Conservation (phyloP, 2,888 invertebrate species). For the Thyatira batis region DNA sequence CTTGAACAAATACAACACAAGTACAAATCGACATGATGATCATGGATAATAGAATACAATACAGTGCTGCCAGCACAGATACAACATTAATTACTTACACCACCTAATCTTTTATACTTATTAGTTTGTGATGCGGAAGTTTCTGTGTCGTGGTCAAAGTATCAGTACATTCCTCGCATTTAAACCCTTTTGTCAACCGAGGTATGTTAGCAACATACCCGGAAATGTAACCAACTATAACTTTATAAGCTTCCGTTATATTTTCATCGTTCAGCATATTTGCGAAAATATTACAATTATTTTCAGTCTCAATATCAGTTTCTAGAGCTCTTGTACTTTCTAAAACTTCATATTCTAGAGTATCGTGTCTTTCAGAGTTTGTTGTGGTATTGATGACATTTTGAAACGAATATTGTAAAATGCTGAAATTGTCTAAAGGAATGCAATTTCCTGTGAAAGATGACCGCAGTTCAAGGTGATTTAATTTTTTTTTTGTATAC, state of each 20-base stretch:
- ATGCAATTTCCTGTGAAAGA: neutral
- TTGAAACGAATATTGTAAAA: neutral
- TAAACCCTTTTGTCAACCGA: too few relatives aligned
- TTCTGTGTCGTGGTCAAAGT: too few relatives aligned
- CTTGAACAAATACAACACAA: too few relatives aligned
- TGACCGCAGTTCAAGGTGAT: neutral
- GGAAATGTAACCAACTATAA: neutral
- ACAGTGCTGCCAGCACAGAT: too few relatives aligned
- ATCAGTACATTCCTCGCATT: too few relatives aligned
- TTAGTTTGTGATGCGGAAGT: too few relatives aligned
- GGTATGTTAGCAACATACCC: too few relatives aligned
- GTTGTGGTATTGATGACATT: slow-evolving; percentile 6
- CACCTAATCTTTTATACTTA: too few relatives aligned
- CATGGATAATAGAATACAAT: too few relatives aligned
- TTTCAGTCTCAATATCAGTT: slow-evolving; percentile 7
- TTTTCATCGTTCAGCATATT: slow-evolving; percentile 3
- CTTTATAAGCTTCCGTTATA: neutral
- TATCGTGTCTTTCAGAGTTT: neutral
- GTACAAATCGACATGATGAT: too few relatives aligned
- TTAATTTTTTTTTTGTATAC: neutral
- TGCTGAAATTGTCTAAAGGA: too few relatives aligned
- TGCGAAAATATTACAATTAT: slow-evolving; percentile 8
- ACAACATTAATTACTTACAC: too few relatives aligned
- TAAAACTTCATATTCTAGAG: slow-evolving; percentile 4
- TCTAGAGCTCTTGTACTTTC: neutral